These are phyloP conservation scores for Grantiella picta DNA, from an alignment of 2,113 vertebrate species.

Conservation along the genomic window DNA sequence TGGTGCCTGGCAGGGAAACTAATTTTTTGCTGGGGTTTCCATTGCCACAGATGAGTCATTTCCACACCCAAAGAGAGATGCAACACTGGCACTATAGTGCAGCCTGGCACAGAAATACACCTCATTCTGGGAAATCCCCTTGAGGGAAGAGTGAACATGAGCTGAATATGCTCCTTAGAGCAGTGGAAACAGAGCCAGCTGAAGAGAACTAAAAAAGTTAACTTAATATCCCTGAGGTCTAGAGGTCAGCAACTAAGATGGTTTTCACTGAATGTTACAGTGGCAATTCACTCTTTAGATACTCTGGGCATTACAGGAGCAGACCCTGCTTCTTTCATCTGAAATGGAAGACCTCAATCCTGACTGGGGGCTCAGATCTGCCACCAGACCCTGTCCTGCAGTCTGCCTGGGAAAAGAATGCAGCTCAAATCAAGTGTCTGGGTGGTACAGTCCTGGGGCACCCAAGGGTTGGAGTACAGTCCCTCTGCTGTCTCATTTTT, in stretches of 20 bases:
- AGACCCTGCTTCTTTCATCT: background rate
- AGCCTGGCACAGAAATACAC: background rate
- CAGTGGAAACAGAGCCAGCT: rapidly evolving
- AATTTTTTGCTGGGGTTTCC: background rate
- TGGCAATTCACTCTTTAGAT: background rate
- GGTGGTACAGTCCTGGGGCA: background rate
- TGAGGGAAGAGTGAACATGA: background rate
- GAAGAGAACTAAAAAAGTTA: background rate
- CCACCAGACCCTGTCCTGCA: background rate
- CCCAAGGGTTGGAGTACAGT: background rate
- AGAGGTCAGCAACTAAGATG: background rate
- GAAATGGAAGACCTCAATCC: background rate
- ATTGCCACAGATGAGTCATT: background rate
- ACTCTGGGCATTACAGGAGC: background rate
- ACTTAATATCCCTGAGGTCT: background rate
- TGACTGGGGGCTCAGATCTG: background rate
- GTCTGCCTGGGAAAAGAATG: background rate
- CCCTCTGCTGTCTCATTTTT: background rate
- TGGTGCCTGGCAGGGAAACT: background rate
- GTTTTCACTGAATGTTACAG: background rate
- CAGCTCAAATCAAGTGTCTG: background rate
- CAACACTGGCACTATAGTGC: background rate
- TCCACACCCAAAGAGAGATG: background rate
- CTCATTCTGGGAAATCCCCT: background rate
- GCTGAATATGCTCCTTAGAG: background rate